Evolutionary conservation across 2,888 invertebrate genomes (phyloP).

Genomic region (Anthophora plumipes): DNA sequence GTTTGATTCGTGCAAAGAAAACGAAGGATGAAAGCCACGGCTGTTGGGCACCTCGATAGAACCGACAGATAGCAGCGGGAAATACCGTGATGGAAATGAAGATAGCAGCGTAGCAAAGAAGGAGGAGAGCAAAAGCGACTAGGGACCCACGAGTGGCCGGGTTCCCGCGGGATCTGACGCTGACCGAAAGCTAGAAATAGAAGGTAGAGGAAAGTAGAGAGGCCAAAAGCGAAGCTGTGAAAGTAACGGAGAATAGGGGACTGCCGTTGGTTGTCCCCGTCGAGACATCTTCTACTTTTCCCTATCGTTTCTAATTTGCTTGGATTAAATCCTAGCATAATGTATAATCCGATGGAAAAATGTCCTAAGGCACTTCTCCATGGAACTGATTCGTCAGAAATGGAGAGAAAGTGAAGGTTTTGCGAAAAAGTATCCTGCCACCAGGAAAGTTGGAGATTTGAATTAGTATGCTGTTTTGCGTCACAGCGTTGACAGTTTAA

Average conservation of each 20-base stretch:
- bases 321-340: constrained; percentile 29
- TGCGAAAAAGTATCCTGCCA: no score
- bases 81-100: constrained; percentile 61
- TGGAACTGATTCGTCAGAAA: neutral
- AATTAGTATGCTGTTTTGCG: no score
- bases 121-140: constrained; percentile 43
- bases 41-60: constrained; percentile 40
- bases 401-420: no score
- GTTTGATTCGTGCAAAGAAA: constrained; percentile 36
- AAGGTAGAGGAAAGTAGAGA: constrained; percentile 34
- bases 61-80: constrained; percentile 45
- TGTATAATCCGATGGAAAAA: constrained; percentile 2
- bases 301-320: constrained; percentile 43
- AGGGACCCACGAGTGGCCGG: constrained; percentile 51
- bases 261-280: constrained; percentile 25
- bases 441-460: no score
- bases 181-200: constrained; percentile 63
- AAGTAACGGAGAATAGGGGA: constrained; percentile 55
- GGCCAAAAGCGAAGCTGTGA: constrained; percentile 53
- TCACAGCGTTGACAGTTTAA: no score
- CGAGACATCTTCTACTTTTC: constrained; percentile 36
- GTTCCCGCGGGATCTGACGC: constrained; percentile 63
- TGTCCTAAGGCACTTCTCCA: neutral
- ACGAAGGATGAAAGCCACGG: constrained; percentile 33
- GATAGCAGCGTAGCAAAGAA: constrained; percentile 46